Evolutionary conservation across 2,797 vertebrate species (phyloP), one percentile per base, ranked within the genome.

Genomic region (Chrosomus eos): DNA sequence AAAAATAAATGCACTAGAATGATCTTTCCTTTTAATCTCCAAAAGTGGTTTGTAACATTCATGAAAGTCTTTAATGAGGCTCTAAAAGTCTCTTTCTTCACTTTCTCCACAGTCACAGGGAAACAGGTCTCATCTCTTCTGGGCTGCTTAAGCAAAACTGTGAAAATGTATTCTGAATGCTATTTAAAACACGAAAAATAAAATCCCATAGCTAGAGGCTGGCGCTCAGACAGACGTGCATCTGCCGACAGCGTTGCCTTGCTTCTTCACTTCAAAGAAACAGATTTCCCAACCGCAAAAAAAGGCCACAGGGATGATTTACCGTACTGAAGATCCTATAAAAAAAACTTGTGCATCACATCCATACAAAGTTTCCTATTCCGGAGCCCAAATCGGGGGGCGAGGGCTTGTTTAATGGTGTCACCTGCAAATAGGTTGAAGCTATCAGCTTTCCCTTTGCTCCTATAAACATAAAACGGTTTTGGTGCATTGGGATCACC

Each of bases 251-350:
- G 81, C 74, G 28, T 58, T 28, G 51, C 62, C 70, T 40, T 72
- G 38, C 76, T 80, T 55, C 64, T 71, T 55, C 40, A 86, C 84
- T 80, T 88, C 85, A 86, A 88, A 87, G 58, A 48, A 72, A 70
- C 82, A 60, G 70, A 38, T 79, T 83, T 76, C 64, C 48, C 85
- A 70, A 67, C 45, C 23, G 33, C 77, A 40, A 68, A 80, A 80
- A 88, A 78, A 18, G 45, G 81, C 84, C 66, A 77, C 45, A 33
- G 78, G 76, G 78, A 71, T 33, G 84, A 88, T 88, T 86, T 83
- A 86, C 81, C 72, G 5, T 60, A 14, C 43, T 7, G 64, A 36
- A 84, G 79, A 80, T 45, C 77, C 81, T 80, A 80, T 86, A 77
- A 70, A 33, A 40, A 83, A 40, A 26, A 53, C 23, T 51, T 72